These are phyloP conservation scores for Pungitius pungitius DNA, from an alignment of 2,113 vertebrate genomes.

Conservation along the genomic window DNA sequence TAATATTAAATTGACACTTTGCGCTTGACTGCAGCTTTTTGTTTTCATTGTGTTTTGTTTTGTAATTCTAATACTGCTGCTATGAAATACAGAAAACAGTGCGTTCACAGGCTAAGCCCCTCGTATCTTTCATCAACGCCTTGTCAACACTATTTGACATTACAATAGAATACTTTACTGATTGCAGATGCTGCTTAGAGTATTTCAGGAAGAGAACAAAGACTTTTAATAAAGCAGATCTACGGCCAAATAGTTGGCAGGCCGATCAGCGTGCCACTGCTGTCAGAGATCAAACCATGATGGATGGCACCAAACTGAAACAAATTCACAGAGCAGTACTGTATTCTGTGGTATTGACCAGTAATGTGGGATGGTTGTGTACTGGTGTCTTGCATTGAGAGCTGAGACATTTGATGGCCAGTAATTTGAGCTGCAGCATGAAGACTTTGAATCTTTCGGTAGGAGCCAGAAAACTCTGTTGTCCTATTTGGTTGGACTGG, in stretches of 20 bases:
- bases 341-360: background rate
- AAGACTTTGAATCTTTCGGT: background rate
- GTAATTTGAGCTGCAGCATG: background rate
- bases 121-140: background rate
- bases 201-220: background rate
- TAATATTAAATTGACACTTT: background rate
- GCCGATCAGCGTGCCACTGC: background rate
- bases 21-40: background rate
- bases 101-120: background rate
- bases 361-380: background rate
- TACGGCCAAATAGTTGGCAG: background rate
- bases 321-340: background rate
- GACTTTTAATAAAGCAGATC: background rate
- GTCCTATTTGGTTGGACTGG: background rate
- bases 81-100: background rate
- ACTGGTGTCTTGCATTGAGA: background rate
- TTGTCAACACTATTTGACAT: conserved; percentile 3
- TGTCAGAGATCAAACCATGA: background rate
- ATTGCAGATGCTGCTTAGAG: background rate
- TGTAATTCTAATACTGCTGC: background rate
- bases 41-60: background rate
- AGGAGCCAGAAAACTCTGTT: background rate
- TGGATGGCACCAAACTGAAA: background rate
- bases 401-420: background rate
- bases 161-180: background rate